Conservation (phyloP, 2,888 invertebrate species). For the Tuberolachnus salignus region DNA sequence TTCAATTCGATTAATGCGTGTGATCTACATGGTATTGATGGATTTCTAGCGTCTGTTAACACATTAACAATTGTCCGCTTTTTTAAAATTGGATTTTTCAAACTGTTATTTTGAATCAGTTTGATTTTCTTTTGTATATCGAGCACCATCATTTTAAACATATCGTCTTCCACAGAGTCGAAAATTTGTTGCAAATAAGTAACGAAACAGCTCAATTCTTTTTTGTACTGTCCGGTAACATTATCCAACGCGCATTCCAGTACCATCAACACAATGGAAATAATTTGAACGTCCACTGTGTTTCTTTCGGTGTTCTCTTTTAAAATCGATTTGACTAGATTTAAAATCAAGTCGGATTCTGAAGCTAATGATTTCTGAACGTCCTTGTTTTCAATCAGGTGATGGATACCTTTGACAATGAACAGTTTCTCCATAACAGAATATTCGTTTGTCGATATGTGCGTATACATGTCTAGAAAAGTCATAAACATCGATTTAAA, state of each 20-base stretch:
- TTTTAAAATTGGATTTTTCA: not conserved
- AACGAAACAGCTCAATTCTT: not conserved
- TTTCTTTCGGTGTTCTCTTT: slow-evolving; percentile 56
- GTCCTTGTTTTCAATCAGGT: slow-evolving; percentile 61
- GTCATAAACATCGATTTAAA: slow-evolving; percentile 25
- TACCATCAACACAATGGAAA: slow-evolving; percentile 9
- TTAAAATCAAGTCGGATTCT: slow-evolving; percentile 62
- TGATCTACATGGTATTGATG: slow-evolving; percentile 77
- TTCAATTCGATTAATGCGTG: slow-evolving; percentile 78
- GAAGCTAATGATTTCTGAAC: slow-evolving; percentile 62
- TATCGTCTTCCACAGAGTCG: not conserved
- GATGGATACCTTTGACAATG: slow-evolving; percentile 62
- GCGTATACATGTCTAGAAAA: slow-evolving; percentile 22
- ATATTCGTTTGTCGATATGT: slow-evolving; percentile 61
- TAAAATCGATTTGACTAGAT: slow-evolving; percentile 62
- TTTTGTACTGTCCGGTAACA: not conserved
- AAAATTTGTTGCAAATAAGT: slow-evolving; percentile 13
- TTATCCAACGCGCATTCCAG: slow-evolving; percentile 22
- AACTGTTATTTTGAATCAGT: not conserved
- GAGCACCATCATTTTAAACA: not conserved
- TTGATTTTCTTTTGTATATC: not conserved
- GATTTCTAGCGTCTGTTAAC: slow-evolving; percentile 69
- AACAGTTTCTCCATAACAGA: slow-evolving; percentile 61
- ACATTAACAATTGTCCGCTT: slow-evolving; percentile 32
- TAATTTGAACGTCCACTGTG: not conserved